phyloP scores from a whole-genome alignment of 2,888 invertebrate species.

The Nipponacmea schrenckii region DNA sequence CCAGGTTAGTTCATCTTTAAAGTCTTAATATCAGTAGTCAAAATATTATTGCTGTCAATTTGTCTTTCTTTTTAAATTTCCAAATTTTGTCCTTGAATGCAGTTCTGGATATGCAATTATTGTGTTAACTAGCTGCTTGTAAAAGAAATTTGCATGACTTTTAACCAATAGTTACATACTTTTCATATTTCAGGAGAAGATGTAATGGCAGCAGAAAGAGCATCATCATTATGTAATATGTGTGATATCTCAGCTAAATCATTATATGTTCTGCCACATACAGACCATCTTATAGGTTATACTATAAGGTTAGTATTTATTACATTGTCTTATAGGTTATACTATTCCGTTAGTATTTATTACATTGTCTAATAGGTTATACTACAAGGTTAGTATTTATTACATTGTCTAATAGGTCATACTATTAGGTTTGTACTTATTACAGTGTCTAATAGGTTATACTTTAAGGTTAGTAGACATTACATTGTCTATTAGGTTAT shows the following conservation, averaged over 20 bases:
- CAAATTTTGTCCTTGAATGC: no score
- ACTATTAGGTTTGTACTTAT: not conserved
- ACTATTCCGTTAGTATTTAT: not conserved
- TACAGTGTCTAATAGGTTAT: conserved; percentile 78
- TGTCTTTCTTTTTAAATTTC: no score
- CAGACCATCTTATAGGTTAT: conserved; percentile 84
- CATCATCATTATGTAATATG: conserved; percentile 87
- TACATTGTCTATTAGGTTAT: not conserved
- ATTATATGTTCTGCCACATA: conserved; percentile 87
- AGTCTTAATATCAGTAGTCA: no score
- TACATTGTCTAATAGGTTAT: conserved; percentile 78
- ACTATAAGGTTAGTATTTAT: conserved; percentile 71
- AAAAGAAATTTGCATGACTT: no score
- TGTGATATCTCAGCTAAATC: conserved; percentile 93
- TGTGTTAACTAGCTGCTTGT: no score
- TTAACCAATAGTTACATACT: no score
- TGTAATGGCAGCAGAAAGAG: conserved; percentile 87
- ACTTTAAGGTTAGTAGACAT: conserved; percentile 71
- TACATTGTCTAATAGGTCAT: not conserved
- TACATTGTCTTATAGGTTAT: not conserved
- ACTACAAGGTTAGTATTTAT: conserved; percentile 71
- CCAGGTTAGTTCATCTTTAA: conserved; percentile 52
- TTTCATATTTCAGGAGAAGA: conserved; percentile 64
- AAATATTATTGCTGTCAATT: no score
- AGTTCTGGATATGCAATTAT: no score